Conservation (phyloP, 2,888 invertebrate species). For the Spilosoma lubricipeda region DNA sequence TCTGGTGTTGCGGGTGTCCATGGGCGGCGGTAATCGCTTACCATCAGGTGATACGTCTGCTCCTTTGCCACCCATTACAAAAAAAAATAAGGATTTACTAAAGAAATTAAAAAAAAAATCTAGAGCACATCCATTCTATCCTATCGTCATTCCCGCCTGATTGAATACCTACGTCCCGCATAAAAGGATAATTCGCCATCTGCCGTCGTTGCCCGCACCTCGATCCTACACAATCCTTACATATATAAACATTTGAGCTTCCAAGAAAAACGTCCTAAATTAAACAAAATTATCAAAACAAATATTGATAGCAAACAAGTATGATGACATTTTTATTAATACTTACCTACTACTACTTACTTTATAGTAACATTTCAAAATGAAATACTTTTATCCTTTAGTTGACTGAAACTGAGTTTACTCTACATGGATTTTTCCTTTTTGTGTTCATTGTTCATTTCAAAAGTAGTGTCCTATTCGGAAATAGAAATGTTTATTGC, state of each 20-base stretch:
- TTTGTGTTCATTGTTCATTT: too few relatives aligned
- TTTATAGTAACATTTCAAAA: not conserved
- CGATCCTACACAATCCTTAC: slow-evolving; percentile 39
- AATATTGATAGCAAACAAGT: not conserved
- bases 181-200: slow-evolving; percentile 81
- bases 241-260: slow-evolving; percentile 13
- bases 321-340: not conserved
- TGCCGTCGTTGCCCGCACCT: slow-evolving; percentile 62
- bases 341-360: not conserved
- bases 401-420: too few relatives aligned
- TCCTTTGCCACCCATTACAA: too few relatives aligned
- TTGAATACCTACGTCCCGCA: slow-evolving; percentile 80
- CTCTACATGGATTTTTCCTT: too few relatives aligned
- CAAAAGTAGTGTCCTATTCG: too few relatives aligned
- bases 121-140: slow-evolving; percentile 58
- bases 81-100: too few relatives aligned
- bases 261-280: slow-evolving; percentile 1
- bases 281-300: not conserved
- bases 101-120: not conserved
- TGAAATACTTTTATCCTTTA: not conserved
- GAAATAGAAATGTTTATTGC: too few relatives aligned
- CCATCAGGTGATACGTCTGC: too few relatives aligned
- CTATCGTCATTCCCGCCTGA: slow-evolving; percentile 64
- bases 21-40: too few relatives aligned
- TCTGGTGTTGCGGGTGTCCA: too few relatives aligned